Evolutionary conservation across 2,113 vertebrate genomes (phyloP).

Genomic region (Eulemur rufifrons): DNA sequence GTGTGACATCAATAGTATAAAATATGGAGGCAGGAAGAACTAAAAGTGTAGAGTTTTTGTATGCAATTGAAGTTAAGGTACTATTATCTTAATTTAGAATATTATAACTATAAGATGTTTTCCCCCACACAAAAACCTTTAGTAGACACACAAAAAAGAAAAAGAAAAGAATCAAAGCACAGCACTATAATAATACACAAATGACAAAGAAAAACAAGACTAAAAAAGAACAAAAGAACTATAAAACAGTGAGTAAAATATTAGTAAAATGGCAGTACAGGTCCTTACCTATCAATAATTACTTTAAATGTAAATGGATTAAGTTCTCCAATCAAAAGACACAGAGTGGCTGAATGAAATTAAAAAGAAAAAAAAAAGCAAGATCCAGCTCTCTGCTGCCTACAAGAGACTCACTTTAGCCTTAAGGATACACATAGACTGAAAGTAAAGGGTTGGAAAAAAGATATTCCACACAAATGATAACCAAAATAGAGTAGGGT

Average conservation of each 20-base stretch:
- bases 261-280: neutral
- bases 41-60: neutral
- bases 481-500: neutral
- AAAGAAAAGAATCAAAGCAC: neutral
- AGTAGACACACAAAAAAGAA: neutral
- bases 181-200: neutral
- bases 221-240: neutral
- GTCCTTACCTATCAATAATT: neutral
- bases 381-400: neutral
- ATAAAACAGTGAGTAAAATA: neutral
- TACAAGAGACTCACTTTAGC: neutral
- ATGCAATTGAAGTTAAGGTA: neutral
- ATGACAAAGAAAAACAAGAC: neutral
- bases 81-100: neutral
- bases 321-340: neutral
- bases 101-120: no score
- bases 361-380: neutral
- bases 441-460: neutral
- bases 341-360: neutral
- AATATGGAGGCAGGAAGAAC: neutral
- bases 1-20: neutral
- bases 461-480: neutral
- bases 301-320: neutral
- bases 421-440: neutral
- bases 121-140: neutral